phyloP scores from a whole-genome alignment of 1,140 invertebrate genomes.

The Galleria mellonella region DNA sequence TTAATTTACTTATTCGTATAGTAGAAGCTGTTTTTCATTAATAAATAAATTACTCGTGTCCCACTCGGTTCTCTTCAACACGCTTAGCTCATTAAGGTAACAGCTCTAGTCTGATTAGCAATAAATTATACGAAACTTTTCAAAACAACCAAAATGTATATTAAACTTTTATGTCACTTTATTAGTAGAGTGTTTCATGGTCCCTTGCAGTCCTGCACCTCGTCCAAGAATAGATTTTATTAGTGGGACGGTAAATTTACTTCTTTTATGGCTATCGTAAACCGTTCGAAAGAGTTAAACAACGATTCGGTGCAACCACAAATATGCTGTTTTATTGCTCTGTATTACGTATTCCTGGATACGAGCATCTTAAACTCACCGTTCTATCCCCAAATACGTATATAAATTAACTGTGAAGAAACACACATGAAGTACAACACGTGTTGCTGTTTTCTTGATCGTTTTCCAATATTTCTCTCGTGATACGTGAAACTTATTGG shows the following conservation, averaged over 20 bases:
- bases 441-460: too few species aligned
- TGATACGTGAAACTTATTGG: too few species aligned
- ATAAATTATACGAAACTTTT: conserved; percentile 1
- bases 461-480: too few species aligned
- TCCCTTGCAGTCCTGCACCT: not conserved
- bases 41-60: too few species aligned
- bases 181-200: not conserved
- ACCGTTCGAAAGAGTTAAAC: conserved; percentile 31
- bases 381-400: too few species aligned
- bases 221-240: conserved; percentile 27
- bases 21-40: too few species aligned
- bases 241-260: conserved; percentile 26
- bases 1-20: too few species aligned
- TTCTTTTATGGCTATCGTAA: conserved; percentile 27
- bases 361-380: not conserved
- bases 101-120: not conserved
- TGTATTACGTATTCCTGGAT: conserved; percentile 1
- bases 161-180: conserved; percentile 4
- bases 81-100: too few species aligned
- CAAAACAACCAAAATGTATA: conserved; percentile 1
- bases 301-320: conserved; percentile 29
- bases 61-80: too few species aligned
- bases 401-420: too few species aligned
- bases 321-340: conserved; percentile 13
- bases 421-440: too few species aligned